phyloP scores from a whole-genome alignment of 2,888 invertebrate species.

The Galerucella nymphaeae region DNA sequence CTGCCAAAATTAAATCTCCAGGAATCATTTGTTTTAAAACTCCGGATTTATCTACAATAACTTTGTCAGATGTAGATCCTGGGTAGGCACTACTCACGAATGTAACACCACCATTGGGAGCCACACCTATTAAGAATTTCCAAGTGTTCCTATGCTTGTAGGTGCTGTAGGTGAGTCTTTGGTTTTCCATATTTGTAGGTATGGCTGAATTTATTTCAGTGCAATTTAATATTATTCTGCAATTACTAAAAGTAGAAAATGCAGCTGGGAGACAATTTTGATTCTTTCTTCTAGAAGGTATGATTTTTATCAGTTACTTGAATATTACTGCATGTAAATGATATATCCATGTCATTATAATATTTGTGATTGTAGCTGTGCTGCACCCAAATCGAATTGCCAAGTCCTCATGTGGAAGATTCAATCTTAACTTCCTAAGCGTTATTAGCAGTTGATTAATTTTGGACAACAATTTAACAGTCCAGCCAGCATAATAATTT shows the following conservation, averaged over 20 bases:
- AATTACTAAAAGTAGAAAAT: neutral
- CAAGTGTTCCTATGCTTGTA: constrained; percentile 4
- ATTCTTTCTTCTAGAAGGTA: constrained; percentile 7
- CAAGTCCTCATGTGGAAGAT: neutral
- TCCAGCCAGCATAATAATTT: neutral
- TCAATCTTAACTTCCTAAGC: neutral
- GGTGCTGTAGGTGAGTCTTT: constrained; percentile 4
- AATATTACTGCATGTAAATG: neutral
- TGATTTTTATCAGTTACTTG: neutral
- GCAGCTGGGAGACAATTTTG: neutral
- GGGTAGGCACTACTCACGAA: no score
- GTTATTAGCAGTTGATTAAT: neutral
- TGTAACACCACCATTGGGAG: no score
- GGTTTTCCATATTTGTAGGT: neutral
- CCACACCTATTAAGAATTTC: neutral
- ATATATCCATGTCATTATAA: neutral
- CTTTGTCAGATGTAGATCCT: no score
- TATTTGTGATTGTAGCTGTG: neutral
- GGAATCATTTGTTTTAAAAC: no score
- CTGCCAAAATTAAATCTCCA: no score
- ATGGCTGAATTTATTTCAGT: constrained; percentile 3
- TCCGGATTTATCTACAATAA: no score
- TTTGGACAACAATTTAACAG: neutral
- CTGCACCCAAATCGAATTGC: neutral
- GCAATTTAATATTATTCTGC: constrained; percentile 20